Conservation (phyloP, 2,888 invertebrate species). For the Pandemis heparana region DNA sequence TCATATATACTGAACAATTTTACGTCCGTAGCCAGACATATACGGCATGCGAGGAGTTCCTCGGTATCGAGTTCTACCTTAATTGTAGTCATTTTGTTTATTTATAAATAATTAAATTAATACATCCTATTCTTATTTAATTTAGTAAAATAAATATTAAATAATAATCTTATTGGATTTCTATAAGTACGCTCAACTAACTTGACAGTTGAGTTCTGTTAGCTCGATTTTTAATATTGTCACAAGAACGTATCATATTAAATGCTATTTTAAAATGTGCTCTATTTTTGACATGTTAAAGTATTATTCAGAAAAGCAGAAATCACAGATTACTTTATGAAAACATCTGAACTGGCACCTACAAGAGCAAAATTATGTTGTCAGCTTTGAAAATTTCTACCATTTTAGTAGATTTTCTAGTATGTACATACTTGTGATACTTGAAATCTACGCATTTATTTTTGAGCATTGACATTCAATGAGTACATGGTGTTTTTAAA, state of each 20-base stretch:
- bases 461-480: too few species aligned
- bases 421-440: not conserved
- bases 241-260: not conserved
- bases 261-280: not conserved
- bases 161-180: slow-evolving; percentile 31
- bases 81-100: slow-evolving; percentile 35
- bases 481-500: too few species aligned
- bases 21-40: slow-evolving; percentile 30
- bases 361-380: not conserved
- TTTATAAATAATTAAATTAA: slow-evolving; percentile 2
- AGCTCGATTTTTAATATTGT: not conserved
- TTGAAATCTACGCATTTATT: too few species aligned
- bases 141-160: slow-evolving; percentile 25
- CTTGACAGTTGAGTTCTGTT: slow-evolving; percentile 23
- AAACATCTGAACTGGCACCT: not conserved
- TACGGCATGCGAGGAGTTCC: slow-evolving; percentile 35
- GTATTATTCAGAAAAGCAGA: not conserved
- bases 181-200: slow-evolving; percentile 31
- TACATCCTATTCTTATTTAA: not conserved
- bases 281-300: not conserved
- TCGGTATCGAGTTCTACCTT: slow-evolving; percentile 19
- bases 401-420: slow-evolving; percentile 10
- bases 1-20: slow-evolving; percentile 29
- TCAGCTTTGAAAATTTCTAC: not conserved
- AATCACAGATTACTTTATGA: not conserved